Percentiles rank a stretch among this genome's conserved stretches.
Evolutionary conservation across 2,888 invertebrate genomes (phyloP).

Genomic region (Fabriciana adippe): DNA sequence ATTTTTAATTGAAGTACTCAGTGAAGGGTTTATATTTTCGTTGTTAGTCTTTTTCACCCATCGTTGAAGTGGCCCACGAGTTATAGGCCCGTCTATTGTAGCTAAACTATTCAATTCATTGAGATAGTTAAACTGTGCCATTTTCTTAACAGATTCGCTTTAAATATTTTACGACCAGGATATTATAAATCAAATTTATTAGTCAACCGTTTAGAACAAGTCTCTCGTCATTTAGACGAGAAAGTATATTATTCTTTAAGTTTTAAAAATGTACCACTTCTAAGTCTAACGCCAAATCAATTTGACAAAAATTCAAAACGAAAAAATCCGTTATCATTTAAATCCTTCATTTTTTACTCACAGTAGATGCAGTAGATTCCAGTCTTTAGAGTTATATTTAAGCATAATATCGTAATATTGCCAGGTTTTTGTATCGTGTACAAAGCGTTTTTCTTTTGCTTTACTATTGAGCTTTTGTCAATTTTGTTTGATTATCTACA

Average conservation of each 20-base stretch:
- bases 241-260: constrained; percentile 8
- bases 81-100: constrained; percentile 90
- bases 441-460: too few species aligned
- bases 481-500: too few species aligned
- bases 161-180: neutral
- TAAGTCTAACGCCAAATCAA: constrained; percentile 25
- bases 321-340: constrained; percentile 38
- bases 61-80: constrained; percentile 88
- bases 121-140: constrained; percentile 91
- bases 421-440: too few species aligned
- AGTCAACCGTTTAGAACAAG: neutral
- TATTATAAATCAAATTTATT: neutral
- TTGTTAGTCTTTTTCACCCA: constrained; percentile 89
- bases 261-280: constrained; percentile 1
- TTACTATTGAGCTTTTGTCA: too few species aligned
- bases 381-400: too few species aligned
- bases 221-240: constrained; percentile 13
- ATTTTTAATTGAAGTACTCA: constrained; percentile 72
- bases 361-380: neutral
- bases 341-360: constrained; percentile 40
- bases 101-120: constrained; percentile 90
- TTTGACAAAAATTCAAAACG: constrained; percentile 42
- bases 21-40: constrained; percentile 80
- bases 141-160: constrained; percentile 52
- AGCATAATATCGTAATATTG: too few species aligned